Evolutionary conservation across 2,888 invertebrate genomes (phyloP).

Genomic region (Ceramica pisi): DNA sequence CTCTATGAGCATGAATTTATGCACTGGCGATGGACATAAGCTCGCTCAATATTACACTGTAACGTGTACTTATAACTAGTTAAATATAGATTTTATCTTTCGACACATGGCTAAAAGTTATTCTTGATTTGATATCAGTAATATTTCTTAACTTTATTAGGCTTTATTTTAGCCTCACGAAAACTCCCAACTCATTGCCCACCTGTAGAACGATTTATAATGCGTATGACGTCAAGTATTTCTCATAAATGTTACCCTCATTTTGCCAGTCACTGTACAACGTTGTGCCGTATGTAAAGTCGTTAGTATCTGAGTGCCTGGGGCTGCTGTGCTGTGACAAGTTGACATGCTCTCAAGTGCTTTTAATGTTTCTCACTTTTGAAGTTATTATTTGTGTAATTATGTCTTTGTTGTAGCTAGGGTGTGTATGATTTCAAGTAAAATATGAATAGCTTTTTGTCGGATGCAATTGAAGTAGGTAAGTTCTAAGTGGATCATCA

Average conservation of each 20-base stretch:
- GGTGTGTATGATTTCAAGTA: no score
- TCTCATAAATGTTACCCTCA: conserved; percentile 25
- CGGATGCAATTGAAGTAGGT: no score
- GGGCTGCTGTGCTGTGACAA: conserved; percentile 41
- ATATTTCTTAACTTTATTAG: no score
- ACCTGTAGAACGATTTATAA: conserved; percentile 48
- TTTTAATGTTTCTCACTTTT: conserved; percentile 32
- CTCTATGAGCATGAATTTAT: no score
- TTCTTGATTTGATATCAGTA: no score
- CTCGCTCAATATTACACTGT: no score
- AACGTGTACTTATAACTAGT: no score
- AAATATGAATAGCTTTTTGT: no score
- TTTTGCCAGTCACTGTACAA: conserved; percentile 40
- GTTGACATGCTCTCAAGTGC: conserved; percentile 34
- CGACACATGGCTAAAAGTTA: no score
- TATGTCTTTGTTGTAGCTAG: conserved; percentile 9
- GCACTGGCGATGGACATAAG: no score
- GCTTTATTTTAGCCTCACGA: not conserved
- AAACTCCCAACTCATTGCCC: conserved; percentile 2
- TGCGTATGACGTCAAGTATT: conserved; percentile 22
- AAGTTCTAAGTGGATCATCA: no score
- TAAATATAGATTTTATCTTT: no score
- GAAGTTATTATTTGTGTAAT: conserved; percentile 22
- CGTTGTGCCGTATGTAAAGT: conserved; percentile 6
- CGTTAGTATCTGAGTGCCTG: conserved; percentile 43